Conservation (phyloP, 2,797 vertebrate species). For the Bradypus variegatus region DNA sequence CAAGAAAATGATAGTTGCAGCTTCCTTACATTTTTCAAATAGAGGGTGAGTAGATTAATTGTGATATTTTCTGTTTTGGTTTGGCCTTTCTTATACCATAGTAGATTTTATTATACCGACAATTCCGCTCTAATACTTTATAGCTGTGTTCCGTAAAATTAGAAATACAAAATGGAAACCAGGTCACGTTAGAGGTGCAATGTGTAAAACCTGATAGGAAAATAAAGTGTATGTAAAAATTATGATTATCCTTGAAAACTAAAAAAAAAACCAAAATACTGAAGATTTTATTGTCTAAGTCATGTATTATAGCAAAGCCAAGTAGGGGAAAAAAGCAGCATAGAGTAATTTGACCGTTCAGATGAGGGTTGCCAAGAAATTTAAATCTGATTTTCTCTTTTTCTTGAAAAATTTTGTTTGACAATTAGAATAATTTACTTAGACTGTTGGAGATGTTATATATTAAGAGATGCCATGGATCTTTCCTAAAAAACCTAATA, state of each 20-base stretch:
- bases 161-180: not conserved
- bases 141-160: not conserved
- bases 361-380: not conserved
- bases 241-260: not conserved
- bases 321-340: not conserved
- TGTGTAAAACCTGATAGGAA: not conserved
- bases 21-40: not conserved
- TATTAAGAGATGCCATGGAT: not conserved
- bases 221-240: not conserved
- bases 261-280: not conserved
- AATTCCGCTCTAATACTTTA: not conserved
- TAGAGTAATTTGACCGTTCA: not conserved
- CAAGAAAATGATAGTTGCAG: not conserved
- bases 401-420: not conserved
- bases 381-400: conserved; percentile 10
- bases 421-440: not conserved
- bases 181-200: not conserved
- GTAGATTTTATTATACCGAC: not conserved
- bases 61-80: not conserved
- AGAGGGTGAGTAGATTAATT: not conserved
- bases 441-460: not conserved
- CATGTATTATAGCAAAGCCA: not conserved
- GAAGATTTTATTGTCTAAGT: not conserved
- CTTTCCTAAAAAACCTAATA: not conserved
- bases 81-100: not conserved